Evolutionary conservation across 1,140 invertebrate species (phyloP).

Genomic region (Brachionus sp.): DNA sequence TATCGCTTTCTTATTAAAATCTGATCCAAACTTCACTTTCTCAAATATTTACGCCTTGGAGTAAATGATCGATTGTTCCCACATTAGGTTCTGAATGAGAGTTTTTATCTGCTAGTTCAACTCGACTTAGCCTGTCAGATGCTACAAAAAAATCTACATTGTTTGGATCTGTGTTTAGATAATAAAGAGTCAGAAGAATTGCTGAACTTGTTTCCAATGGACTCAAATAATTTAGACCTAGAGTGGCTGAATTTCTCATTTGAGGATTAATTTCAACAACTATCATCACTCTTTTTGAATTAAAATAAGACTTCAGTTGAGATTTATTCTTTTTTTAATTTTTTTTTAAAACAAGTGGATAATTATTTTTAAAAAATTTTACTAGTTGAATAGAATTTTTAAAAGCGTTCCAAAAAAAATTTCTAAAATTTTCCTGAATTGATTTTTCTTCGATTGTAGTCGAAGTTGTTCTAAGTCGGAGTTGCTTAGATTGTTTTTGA

Average conservation of each 20-base stretch:
- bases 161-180: not conserved
- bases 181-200: slow-evolving; percentile 2
- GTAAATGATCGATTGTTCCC: not conserved
- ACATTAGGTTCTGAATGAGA: not conserved
- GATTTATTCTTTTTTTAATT: slow-evolving; percentile 12
- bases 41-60: not conserved
- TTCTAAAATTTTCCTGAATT: not conserved
- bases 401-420: not conserved
- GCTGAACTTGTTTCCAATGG: not conserved
- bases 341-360: not conserved
- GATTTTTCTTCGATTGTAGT: not conserved
- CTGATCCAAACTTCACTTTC: too few species aligned
- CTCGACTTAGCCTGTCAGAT: not conserved
- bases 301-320: slow-evolving; percentile 22
- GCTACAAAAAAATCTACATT: slow-evolving; percentile 25
- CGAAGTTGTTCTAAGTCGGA: not conserved
- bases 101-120: slow-evolving; percentile 32
- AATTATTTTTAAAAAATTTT: not conserved
- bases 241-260: slow-evolving; percentile 12
- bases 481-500: not conserved
- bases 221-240: not conserved
- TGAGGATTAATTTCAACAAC: slow-evolving; percentile 26
- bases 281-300: not conserved
- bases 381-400: not conserved
- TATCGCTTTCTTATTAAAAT: too few species aligned